phyloP scores from a whole-genome alignment of 2,113 vertebrate species.

The Neotragus moschatus region DNA sequence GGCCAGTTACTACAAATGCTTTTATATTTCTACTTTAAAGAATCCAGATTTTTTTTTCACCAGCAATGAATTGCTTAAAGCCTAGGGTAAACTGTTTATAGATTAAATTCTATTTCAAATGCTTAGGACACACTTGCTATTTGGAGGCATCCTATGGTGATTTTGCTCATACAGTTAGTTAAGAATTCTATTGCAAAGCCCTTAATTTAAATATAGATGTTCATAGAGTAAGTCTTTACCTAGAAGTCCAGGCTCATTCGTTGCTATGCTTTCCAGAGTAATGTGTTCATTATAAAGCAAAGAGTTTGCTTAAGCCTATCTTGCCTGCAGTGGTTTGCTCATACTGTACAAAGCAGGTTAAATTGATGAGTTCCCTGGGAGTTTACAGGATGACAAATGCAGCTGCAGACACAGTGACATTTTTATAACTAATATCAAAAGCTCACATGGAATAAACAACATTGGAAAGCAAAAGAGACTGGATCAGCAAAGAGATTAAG shows the following conservation, averaged over 20 bases:
- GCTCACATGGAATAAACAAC: neutral
- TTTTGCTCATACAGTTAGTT: neutral
- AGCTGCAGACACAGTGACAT: conserved; percentile 8
- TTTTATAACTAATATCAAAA: conserved; percentile 43
- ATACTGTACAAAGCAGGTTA: neutral
- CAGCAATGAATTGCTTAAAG: conserved; percentile 3
- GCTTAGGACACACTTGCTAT: neutral
- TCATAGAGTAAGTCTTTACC: conserved; percentile 13
- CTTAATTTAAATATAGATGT: conserved; percentile 48
- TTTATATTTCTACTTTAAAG: conserved; percentile 29
- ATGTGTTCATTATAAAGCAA: conserved; percentile 20
- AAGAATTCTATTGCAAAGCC: neutral
- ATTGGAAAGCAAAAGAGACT: conserved; percentile 26
- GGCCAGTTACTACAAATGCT: neutral
- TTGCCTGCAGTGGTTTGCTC: neutral
- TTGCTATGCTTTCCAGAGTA: conserved; percentile 9
- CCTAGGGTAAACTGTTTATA: neutral
- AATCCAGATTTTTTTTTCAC: neutral
- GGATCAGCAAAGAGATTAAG: conserved; percentile 16
- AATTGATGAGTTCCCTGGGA: conserved; percentile 41
- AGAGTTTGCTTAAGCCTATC: conserved; percentile 19
- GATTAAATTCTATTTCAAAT: conserved; percentile 41
- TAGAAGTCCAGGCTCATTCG: neutral
- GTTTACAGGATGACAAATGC: conserved; percentile 7
- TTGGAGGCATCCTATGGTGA: neutral